Evolutionary conservation across 1,140 invertebrate species (phyloP), one percentile per base, ranked within the genome.

Genomic region (Lordiphosa collinella): DNA sequence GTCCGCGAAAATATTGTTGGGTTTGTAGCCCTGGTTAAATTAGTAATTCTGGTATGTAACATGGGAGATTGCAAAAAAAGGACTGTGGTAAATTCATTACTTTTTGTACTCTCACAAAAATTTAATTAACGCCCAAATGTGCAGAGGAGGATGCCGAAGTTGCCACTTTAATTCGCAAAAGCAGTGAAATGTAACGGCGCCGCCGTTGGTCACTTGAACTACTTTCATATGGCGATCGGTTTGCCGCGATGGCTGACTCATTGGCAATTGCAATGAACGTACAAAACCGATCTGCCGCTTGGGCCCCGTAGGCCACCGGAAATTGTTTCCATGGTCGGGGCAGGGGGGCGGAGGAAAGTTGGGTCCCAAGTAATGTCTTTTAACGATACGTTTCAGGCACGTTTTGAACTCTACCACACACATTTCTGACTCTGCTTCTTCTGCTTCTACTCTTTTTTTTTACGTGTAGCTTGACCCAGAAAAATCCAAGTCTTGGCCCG

Each of bases 101-200:
- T n/a, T n/a, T n/a, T n/a, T n/a, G n/a, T n/a, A n/a, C n/a, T n/a
- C n/a, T n/a, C n/a, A n/a, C n/a, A n/a, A n/a, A 78, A 79, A 78
- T 79, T 79, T 73, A 79, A 78, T 78, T 79, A 78, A 73, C 74
- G 53, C 68, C 67, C 54, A 51, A 63, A 55, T 58, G 51, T 49
- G 38, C 14, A 31, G 35, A 10, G 12, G 16, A 32, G 34, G 11
- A 36, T 22, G 18, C 46, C 40, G 57, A 10, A 8, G 12, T n/a
- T 29, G 22, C 50, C 56, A 71, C 66, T 71, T 58, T 56, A 78
- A 25, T 71, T 76, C 56, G 25, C 25, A 51, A 52, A 72, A 67
- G 50, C 73, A 78, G 58, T 67, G 74, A 78, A 73, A 79, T 78
- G 74, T 78, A 79, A 73, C 68, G 74, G 74, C 74, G 74, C 68